phyloP scores from a whole-genome alignment of 2,888 invertebrate species.

The Oasisia sp. region DNA sequence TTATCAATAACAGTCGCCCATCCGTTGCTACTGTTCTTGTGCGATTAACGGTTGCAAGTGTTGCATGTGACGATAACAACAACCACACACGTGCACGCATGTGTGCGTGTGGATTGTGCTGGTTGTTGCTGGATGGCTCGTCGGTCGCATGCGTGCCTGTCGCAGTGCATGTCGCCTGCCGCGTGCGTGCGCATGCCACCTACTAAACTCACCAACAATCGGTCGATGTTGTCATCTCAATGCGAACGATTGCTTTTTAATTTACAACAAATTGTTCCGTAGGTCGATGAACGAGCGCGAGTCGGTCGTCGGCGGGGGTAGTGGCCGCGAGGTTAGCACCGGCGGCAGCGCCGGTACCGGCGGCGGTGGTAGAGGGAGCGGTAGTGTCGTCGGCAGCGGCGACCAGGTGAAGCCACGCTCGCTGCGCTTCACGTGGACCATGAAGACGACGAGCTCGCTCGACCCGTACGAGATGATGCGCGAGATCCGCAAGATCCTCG shows the following conservation, averaged over 20 bases:
- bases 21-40: background rate
- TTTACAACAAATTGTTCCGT: slow-evolving; percentile 65
- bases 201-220: slow-evolving; percentile 32
- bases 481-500: slow-evolving; percentile 95
- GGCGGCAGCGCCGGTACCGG: slow-evolving; percentile 89
- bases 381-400: slow-evolving; percentile 25
- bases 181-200: slow-evolving; percentile 24
- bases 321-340: slow-evolving; percentile 68
- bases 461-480: slow-evolving; percentile 99
- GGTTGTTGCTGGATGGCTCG: background rate
- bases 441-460: slow-evolving; percentile 99
- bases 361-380: slow-evolving; percentile 76
- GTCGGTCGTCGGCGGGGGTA: slow-evolving; percentile 18
- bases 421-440: slow-evolving; percentile 98
- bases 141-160: slow-evolving; percentile 13
- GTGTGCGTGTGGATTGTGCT: background rate
- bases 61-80: background rate
- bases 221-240: slow-evolving; percentile 32
- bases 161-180: background rate
- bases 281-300: slow-evolving; percentile 53
- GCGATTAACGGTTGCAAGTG: background rate
- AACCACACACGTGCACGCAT: background rate
- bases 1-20: background rate
- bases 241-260: slow-evolving; percentile 36
- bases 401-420: slow-evolving; percentile 58